These are phyloP conservation scores for Indicator indicator DNA, from an alignment of 2,113 vertebrate genomes.

Conservation along the genomic window DNA sequence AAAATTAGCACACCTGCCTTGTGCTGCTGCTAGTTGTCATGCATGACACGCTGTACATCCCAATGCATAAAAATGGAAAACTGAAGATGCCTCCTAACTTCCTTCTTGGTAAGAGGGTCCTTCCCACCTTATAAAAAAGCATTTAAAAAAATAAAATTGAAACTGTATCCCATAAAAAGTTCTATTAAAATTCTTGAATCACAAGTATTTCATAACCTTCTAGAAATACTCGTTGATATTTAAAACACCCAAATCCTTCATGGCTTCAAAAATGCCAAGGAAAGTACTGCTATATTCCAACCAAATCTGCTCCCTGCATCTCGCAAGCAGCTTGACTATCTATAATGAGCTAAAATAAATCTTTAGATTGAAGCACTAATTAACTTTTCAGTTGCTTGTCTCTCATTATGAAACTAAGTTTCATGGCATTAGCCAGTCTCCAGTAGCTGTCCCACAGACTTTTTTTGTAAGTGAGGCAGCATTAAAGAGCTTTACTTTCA, in stretches of 20 bases:
- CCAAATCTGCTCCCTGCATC: constrained; percentile 57
- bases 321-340: constrained; percentile 60
- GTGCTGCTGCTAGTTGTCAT: background rate
- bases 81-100: background rate
- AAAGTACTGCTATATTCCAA: constrained; percentile 41
- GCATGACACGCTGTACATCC: background rate
- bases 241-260: constrained; percentile 41
- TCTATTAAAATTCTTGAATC: background rate
- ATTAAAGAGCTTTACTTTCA: background rate
- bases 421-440: background rate
- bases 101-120: background rate
- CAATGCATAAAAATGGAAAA: background rate
- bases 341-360: constrained; percentile 62
- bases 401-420: constrained; percentile 2
- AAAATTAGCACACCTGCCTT: background rate
- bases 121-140: background rate
- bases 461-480: background rate
- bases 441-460: constrained; percentile 1
- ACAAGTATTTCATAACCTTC: constrained; percentile 32
- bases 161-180: background rate
- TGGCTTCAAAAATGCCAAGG: constrained; percentile 54
- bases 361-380: constrained; percentile 57
- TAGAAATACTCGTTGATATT: constrained; percentile 60
- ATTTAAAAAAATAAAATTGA: background rate
- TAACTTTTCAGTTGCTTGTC: constrained; percentile 44